Percentiles rank a stretch among this genome's conserved stretches.
phyloP scores from a whole-genome alignment of 2,888 invertebrate species.

The Malachius bipustulatus region DNA sequence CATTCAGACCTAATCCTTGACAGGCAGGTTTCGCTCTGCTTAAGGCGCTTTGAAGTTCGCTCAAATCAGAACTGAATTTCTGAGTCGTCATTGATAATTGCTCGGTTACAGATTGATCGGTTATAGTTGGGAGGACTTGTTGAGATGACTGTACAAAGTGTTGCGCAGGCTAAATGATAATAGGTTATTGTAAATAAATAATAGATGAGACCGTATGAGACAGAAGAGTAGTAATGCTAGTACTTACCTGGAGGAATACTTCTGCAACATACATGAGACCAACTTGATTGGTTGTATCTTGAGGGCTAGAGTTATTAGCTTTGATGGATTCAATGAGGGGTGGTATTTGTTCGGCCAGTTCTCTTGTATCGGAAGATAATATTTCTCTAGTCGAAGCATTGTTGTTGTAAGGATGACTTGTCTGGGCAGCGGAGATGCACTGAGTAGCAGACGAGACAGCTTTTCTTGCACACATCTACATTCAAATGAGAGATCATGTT shows the following conservation, averaged over 20 bases:
- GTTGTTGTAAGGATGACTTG: conserved; percentile 62
- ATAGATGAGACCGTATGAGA: too few species aligned
- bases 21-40: conserved; percentile 43
- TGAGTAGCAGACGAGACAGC: conserved; percentile 85
- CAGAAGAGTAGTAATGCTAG: too few species aligned
- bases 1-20: conserved; percentile 74
- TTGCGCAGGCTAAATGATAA: conserved; percentile 43
- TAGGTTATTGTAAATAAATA: conserved; percentile 2
- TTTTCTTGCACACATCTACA: conserved; percentile 64
- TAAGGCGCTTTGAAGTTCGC: conserved; percentile 33
- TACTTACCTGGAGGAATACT: conserved; percentile 64
- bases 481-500: too few species aligned
- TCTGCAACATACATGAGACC: conserved; percentile 75
- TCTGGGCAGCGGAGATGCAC: conserved; percentile 78
- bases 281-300: conserved; percentile 63
- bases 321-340: conserved; percentile 68
- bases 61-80: conserved; percentile 46
- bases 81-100: conserved; percentile 63
- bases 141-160: conserved; percentile 67
- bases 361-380: conserved; percentile 59
- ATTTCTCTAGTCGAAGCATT: conserved; percentile 59
- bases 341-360: conserved; percentile 68
- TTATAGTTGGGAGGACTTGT: conserved; percentile 71
- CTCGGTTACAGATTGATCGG: conserved; percentile 62
- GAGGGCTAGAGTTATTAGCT: conserved; percentile 54